These are phyloP conservation scores for Heterotilapia buettikoferi DNA, from an alignment of 2,113 vertebrate species.

Conservation along the genomic window DNA sequence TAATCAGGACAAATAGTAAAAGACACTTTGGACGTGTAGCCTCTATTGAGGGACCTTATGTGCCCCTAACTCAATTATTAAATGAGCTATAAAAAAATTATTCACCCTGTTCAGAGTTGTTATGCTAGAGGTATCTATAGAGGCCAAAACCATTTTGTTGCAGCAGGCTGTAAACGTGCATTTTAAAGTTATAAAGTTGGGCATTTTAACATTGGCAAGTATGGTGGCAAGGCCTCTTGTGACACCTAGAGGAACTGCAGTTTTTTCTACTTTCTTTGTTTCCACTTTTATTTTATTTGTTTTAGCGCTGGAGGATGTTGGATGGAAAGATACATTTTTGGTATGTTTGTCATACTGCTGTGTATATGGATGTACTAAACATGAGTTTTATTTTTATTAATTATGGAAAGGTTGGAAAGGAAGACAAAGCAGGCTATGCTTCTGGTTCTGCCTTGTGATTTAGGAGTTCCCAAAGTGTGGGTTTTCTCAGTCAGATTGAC, in stretches of 20 bases:
- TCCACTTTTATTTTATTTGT: neutral
- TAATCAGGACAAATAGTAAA: neutral
- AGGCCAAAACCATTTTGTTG: neutral
- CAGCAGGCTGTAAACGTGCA: neutral
- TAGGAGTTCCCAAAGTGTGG: neutral
- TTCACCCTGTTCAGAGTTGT: neutral
- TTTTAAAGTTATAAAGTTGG: neutral
- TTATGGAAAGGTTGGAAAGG: neutral
- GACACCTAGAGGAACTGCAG: neutral
- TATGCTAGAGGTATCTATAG: neutral
- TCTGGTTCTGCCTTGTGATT: neutral
- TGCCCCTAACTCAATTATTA: neutral
- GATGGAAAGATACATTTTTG: neutral
- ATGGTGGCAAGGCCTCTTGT: neutral
- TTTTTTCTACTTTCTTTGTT: neutral
- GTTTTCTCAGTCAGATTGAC: neutral
- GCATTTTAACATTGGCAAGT: neutral
- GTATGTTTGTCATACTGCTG: neutral
- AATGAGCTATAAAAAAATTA: neutral
- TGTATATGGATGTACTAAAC: neutral
- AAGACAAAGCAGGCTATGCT: neutral
- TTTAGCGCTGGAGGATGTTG: neutral
- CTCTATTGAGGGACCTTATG: neutral
- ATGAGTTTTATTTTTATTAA: neutral
- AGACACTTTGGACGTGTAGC: neutral